Percentiles rank a stretch among this genome's conserved stretches.
These are phyloP conservation scores for Danio jaintianensis DNA, from an alignment of 2,797 vertebrate species.

Conservation along the genomic window DNA sequence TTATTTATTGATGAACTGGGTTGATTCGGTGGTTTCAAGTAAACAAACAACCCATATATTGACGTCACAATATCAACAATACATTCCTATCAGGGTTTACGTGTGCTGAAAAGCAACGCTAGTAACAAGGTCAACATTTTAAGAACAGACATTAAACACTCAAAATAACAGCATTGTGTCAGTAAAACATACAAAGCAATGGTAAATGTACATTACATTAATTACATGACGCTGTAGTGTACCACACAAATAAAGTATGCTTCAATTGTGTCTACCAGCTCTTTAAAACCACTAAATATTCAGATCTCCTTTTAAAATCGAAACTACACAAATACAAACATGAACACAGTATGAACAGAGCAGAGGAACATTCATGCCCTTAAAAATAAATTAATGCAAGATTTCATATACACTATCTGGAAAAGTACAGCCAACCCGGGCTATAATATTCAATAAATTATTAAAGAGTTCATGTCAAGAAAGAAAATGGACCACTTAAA, in stretches of 20 bases:
- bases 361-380: conserved; percentile 24
- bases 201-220: conserved; percentile 6
- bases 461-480: conserved; percentile 52
- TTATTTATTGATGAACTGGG: conserved; percentile 2
- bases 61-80: conserved; percentile 7
- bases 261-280: neutral
- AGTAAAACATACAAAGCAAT: neutral
- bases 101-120: conserved; percentile 19
- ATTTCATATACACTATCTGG: conserved; percentile 42
- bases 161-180: neutral
- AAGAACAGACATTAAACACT: neutral
- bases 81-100: conserved; percentile 10
- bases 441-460: conserved; percentile 80
- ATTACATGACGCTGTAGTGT: neutral
- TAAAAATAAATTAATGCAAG: conserved; percentile 54
- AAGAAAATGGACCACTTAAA: conserved; percentile 70
- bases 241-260: conserved; percentile 22
- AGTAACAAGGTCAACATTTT: neutral
- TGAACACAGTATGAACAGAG: conserved; percentile 33
- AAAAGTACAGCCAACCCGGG: conserved; percentile 75
- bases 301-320: conserved; percentile 1
- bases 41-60: conserved; percentile 11
- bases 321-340: conserved; percentile 50
- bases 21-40: conserved; percentile 21
- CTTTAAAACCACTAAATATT: conserved; percentile 18